phyloP scores from a whole-genome alignment of 2,797 vertebrate species.

The Hapalemur alaotrensis region DNA sequence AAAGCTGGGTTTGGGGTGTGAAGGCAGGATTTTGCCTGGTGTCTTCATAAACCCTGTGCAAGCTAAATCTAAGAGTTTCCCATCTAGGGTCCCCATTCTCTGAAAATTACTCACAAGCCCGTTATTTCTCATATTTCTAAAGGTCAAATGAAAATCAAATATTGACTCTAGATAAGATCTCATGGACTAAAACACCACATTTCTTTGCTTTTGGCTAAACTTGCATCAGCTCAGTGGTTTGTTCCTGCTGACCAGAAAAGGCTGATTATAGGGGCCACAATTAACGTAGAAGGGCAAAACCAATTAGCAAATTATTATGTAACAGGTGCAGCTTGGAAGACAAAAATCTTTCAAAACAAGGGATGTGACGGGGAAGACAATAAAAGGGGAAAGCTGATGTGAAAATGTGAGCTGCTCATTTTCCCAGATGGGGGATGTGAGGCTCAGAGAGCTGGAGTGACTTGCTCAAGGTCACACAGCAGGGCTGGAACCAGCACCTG shows the following conservation, averaged over 20 bases:
- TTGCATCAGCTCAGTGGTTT: background rate
- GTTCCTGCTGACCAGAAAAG: background rate
- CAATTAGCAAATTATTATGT: background rate
- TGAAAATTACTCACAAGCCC: background rate
- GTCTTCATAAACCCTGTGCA: background rate
- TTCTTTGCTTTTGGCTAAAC: conserved; percentile 45
- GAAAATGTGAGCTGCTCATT: background rate
- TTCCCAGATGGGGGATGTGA: background rate
- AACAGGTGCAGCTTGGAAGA: background rate
- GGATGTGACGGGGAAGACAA: background rate
- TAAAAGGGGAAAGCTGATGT: background rate
- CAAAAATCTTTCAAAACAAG: conserved; percentile 5
- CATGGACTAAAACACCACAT: conserved; percentile 15
- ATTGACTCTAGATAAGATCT: conserved; percentile 47
- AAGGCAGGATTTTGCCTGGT: background rate
- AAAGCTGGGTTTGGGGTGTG: background rate
- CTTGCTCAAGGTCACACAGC: background rate
- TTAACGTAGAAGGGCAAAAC: background rate
- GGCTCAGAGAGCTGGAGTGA: background rate
- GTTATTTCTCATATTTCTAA: conserved; percentile 37
- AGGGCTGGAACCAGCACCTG: background rate
- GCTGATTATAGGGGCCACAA: background rate
- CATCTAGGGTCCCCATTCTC: background rate
- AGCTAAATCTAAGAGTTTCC: background rate
- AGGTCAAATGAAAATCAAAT: conserved; percentile 60